Evolutionary conservation across 2,113 vertebrate genomes (phyloP), one percentile per base, ranked within the genome.

Genomic region (Gobius niger): DNA sequence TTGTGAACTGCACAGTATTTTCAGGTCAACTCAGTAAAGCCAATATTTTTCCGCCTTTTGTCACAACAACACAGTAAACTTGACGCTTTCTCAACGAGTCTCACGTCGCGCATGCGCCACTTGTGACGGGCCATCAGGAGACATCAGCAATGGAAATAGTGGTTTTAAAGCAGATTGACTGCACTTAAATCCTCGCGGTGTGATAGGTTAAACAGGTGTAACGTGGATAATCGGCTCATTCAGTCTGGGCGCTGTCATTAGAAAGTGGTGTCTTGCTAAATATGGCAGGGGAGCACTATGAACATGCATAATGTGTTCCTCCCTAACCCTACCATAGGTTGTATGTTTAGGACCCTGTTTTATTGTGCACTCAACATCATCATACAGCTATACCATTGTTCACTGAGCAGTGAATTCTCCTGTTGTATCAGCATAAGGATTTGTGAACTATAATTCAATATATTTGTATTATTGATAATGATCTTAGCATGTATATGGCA

Each of bases 21-120:
- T 34, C 24, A 34, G 24, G 24, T 34, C 24, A 34, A 34, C 24
- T 34, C 24, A 34, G 24, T 0, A 6, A 16, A 40, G 19, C 6
- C 7, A 5, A 1, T 0, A 5, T 0, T 2, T 62, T 61, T 87
- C 85, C 75, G 46, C 4, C 64, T 6, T 16, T 19, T 6, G 3
- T 0, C 0, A 52, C 67, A 24, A 62, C 12, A 7, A 9, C 12
- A n/a, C 47, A 10, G 56, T 8, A 1, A 2, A 0, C 52, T 83
- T 82, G 44, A 78, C 65, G 47, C 60, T 68, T 52, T 47, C 67
- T 65, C 53, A 56, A 62, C 10, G 67, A 82, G 77, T 78, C 42
- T 73, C 75, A 50, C 79, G 86, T 44, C 64, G 94, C 95, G 95
- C 95, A 93, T 93, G 95, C 86, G 70, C 92, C 1, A 9, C 63